Conservation (phyloP, 2,797 vertebrate genomes). For the Lepidocolaptes lacrymiger region DNA sequence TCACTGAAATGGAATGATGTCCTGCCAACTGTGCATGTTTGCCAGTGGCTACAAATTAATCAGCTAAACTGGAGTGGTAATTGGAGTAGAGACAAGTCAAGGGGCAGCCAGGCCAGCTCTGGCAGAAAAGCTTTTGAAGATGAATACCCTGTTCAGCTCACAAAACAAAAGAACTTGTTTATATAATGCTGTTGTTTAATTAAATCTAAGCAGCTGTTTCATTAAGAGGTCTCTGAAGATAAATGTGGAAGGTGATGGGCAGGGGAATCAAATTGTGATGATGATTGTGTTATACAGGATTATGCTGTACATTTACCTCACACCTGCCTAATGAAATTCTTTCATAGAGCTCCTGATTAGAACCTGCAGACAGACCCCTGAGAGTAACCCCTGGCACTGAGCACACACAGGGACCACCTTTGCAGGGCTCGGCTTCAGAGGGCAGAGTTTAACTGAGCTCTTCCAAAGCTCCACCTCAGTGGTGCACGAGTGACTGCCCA, state of each 20-base stretch:
- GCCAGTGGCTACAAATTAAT: conserved; percentile 77
- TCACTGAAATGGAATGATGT: conserved; percentile 67
- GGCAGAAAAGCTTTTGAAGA: conserved; percentile 59
- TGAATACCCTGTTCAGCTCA: conserved; percentile 11
- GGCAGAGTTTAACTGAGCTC: not conserved
- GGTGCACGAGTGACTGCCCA: fast-evolving
- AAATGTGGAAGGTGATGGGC: conserved; percentile 46
- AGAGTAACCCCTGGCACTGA: not conserved
- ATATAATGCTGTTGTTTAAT: conserved; percentile 62
- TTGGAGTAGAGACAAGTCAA: conserved; percentile 69
- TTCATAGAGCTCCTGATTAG: not conserved
- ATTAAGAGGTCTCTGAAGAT: conserved; percentile 54
- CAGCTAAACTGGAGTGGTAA: conserved; percentile 71
- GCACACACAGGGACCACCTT: not conserved
- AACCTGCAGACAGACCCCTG: not conserved
- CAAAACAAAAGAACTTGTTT: conserved; percentile 63
- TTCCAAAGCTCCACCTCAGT: not conserved
- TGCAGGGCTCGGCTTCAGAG: not conserved
- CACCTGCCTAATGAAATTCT: conserved; percentile 50
- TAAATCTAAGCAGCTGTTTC: conserved; percentile 66
- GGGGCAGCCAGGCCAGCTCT: conserved; percentile 56
- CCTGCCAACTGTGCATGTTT: conserved; percentile 71
- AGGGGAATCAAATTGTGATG: conserved; percentile 37
- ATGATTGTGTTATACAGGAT: conserved; percentile 16
- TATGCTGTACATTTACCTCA: not conserved